Percentiles rank a stretch among this genome's conserved stretches.
Conservation (phyloP, 2,888 invertebrate species). For the Mimumesa dahlbomi region DNA sequence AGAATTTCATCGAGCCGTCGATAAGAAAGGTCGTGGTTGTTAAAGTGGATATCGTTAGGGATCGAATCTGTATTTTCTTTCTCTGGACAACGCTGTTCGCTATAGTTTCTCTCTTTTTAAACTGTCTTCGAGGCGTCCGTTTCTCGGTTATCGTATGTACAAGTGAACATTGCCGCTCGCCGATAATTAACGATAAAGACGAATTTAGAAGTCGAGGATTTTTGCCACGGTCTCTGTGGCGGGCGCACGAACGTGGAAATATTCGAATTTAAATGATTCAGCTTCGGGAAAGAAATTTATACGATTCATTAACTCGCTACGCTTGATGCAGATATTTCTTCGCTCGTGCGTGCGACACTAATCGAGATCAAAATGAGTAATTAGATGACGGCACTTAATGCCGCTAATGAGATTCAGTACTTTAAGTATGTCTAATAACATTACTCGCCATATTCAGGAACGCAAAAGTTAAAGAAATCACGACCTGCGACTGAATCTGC, state of each 20-base stretch:
- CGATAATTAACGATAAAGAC: conserved; percentile 32
- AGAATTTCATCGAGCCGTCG: conserved; percentile 18
- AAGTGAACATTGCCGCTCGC: conserved; percentile 44
- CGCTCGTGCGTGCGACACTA: conserved; percentile 32
- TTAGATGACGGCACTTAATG: conserved; percentile 47
- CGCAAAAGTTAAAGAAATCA: conserved; percentile 38
- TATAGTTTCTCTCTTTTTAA: conserved; percentile 9
- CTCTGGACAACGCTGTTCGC: conserved; percentile 2
- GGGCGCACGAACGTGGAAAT: conserved; percentile 29
- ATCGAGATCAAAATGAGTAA: conserved; percentile 49
- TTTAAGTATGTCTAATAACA: conserved; percentile 61
- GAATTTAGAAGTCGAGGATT: conserved; percentile 47
- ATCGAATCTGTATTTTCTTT: conserved; percentile 17
- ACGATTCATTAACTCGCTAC: no score
- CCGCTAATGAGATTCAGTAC: conserved; percentile 62
- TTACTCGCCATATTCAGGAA: conserved; percentile 73
- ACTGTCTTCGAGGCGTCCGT: conserved; percentile 20
- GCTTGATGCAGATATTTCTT: conserved; percentile 1
- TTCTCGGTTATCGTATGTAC: conserved; percentile 26
- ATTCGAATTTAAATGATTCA: no score
- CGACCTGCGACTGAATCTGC: conserved; percentile 26
- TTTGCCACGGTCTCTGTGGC: conserved; percentile 58
- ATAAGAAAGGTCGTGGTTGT: neutral
- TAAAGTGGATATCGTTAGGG: conserved; percentile 12
- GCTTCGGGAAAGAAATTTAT: no score